These are phyloP conservation scores for Etheostoma perlongum DNA, from an alignment of 2,797 vertebrate genomes.

Conservation along the genomic window DNA sequence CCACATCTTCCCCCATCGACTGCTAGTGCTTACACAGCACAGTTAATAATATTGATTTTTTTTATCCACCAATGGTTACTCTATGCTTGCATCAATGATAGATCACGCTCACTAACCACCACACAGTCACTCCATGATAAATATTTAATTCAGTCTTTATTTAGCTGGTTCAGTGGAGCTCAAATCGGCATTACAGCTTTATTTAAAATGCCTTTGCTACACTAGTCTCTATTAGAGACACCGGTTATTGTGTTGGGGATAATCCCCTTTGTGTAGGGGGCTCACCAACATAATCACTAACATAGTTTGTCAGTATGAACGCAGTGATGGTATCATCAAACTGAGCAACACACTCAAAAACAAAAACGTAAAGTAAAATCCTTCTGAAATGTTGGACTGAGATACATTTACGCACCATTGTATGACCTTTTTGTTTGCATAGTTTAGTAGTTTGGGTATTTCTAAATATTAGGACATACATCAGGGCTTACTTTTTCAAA, in stretches of 20 bases:
- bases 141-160: constrained; percentile 8
- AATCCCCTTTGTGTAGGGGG: constrained; percentile 63
- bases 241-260: constrained; percentile 48
- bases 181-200: constrained; percentile 19
- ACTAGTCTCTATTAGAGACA: constrained; percentile 19
- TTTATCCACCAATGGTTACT: constrained; percentile 42
- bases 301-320: constrained; percentile 32
- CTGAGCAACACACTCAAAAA: neutral
- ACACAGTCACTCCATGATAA: neutral
- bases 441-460: neutral
- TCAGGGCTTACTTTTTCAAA: neutral
- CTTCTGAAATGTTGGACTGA: neutral
- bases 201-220: constrained; percentile 11
- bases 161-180: constrained; percentile 19
- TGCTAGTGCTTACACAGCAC: constrained; percentile 41
- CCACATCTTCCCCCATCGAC: constrained; percentile 17
- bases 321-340: constrained; percentile 17
- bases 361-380: neutral
- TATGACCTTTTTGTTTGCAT: neutral
- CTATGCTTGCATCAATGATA: constrained; percentile 18
- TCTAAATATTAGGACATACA: neutral
- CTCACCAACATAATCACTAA: neutral
- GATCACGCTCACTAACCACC: constrained; percentile 7
- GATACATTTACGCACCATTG: neutral
- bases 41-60: constrained; percentile 63